Percentiles rank a stretch among this genome's conserved stretches.
These are phyloP conservation scores for Heliconius himera DNA, from an alignment of 1,140 invertebrate genomes.

Conservation along the genomic window DNA sequence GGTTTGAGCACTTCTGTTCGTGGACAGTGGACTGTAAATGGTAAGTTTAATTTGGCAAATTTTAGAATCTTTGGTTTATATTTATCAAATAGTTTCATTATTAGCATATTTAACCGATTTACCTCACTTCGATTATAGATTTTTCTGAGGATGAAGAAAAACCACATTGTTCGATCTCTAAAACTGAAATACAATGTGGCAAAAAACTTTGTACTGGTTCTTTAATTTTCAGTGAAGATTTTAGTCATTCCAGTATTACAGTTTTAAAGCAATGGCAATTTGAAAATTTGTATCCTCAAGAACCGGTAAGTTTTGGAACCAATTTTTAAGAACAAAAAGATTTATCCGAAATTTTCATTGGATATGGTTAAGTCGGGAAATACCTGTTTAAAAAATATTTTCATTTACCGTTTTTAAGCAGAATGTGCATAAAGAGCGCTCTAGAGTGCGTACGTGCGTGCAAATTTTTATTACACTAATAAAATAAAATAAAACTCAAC, in stretches of 20 bases:
- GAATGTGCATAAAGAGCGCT: too few species aligned
- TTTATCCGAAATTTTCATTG: too few species aligned
- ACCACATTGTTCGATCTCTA: not conserved
- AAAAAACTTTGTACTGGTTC: constrained; percentile 7
- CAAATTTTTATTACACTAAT: too few species aligned
- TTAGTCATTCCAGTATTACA: not conserved
- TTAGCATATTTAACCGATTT: not conserved
- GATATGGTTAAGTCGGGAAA: too few species aligned
- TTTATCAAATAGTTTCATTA: not conserved
- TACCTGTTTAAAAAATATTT: too few species aligned
- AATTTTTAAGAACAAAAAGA: too few species aligned
- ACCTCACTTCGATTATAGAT: not conserved
- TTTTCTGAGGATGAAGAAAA: not conserved
- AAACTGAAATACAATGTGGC: not conserved
- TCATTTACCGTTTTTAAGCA: too few species aligned
- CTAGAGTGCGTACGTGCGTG: too few species aligned
- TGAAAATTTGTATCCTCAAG: constrained; percentile 1
- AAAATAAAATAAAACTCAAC: too few species aligned
- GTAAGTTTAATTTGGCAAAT: too few species aligned
- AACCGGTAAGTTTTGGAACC: not conserved
- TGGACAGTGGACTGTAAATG: not conserved
- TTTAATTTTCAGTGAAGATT: constrained; percentile 17
- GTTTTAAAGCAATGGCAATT: not conserved
- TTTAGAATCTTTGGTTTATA: too few species aligned
- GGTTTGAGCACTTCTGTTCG: not conserved